Evolutionary conservation across 2,797 vertebrate species (phyloP).

Genomic region (Zonotrichia albicollis): DNA sequence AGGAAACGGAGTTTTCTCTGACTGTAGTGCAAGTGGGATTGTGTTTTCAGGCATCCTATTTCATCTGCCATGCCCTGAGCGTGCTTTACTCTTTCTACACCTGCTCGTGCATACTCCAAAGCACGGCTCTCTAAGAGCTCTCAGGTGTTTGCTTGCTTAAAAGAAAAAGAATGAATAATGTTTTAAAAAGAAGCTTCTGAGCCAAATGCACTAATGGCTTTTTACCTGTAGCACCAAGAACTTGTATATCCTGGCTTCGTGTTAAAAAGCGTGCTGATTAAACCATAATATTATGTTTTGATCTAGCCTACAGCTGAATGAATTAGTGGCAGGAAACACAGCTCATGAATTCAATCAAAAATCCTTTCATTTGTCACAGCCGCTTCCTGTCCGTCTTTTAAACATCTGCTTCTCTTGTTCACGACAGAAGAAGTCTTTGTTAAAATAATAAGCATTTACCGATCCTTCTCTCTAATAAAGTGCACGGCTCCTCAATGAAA

Average conservation of each 20-base stretch:
- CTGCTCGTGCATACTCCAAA: conserved; percentile 51
- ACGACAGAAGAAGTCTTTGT: conserved; percentile 69
- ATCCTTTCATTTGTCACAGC: conserved; percentile 80
- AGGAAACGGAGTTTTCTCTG: not conserved
- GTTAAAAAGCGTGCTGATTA: conserved; percentile 65
- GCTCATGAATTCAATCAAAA: conserved; percentile 80
- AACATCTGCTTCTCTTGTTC: conserved; percentile 79
- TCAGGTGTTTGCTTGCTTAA: conserved; percentile 53
- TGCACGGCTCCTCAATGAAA: conserved; percentile 44
- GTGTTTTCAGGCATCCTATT: not conserved
- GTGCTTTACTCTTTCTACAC: conserved; percentile 47
- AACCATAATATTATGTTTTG: conserved; percentile 73
- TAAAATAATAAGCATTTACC: conserved; percentile 72
- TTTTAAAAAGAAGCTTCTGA: not conserved
- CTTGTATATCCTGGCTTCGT: conserved; percentile 50
- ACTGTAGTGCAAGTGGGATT: not conserved
- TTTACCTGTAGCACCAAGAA: conserved; percentile 53
- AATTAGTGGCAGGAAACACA: conserved; percentile 81
- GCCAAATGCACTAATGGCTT: conserved; percentile 14
- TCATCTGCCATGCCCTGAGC: not conserved
- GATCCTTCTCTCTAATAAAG: conserved; percentile 55
- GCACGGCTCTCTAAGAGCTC: not conserved
- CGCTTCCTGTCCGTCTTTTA: conserved; percentile 76
- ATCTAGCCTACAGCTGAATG: conserved; percentile 74
- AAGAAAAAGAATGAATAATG: conserved; percentile 11